Evolutionary conservation across 2,888 invertebrate species (phyloP).

Genomic region (Acronicta aceris): DNA sequence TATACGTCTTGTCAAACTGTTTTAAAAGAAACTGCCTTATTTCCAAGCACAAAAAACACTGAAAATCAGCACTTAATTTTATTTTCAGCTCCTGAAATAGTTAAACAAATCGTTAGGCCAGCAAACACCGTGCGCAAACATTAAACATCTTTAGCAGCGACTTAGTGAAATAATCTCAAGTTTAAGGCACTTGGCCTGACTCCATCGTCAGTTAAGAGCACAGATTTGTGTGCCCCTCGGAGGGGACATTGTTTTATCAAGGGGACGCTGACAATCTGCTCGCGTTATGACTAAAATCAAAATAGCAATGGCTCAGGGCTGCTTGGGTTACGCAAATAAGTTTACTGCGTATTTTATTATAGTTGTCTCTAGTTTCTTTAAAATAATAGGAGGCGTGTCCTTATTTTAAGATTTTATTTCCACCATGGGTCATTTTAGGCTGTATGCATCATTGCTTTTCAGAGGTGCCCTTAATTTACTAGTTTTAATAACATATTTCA

Average conservation of each 20-base stretch:
- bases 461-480: no score
- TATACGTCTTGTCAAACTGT: no score
- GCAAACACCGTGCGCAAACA: slow-evolving; percentile 42
- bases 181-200: slow-evolving; percentile 52
- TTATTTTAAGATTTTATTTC: no score
- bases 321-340: slow-evolving; percentile 41
- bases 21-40: neutral
- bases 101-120: slow-evolving; percentile 49
- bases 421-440: no score
- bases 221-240: slow-evolving; percentile 43
- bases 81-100: slow-evolving; percentile 40
- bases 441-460: no score
- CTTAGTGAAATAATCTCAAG: slow-evolving; percentile 55
- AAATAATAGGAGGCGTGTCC: neutral
- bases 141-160: slow-evolving; percentile 50
- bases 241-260: slow-evolving; percentile 54
- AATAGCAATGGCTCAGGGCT: slow-evolving; percentile 36
- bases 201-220: slow-evolving; percentile 45
- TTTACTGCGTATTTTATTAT: slow-evolving; percentile 20
- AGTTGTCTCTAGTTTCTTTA: neutral
- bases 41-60: neutral
- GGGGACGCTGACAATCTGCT: slow-evolving; percentile 56
- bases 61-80: slow-evolving; percentile 5
- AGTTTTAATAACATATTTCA: no score
- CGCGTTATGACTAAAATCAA: slow-evolving; percentile 56